These are phyloP conservation scores for Drosophila subquinaria DNA, from an alignment of 2,888 invertebrate species.

Conservation along the genomic window DNA sequence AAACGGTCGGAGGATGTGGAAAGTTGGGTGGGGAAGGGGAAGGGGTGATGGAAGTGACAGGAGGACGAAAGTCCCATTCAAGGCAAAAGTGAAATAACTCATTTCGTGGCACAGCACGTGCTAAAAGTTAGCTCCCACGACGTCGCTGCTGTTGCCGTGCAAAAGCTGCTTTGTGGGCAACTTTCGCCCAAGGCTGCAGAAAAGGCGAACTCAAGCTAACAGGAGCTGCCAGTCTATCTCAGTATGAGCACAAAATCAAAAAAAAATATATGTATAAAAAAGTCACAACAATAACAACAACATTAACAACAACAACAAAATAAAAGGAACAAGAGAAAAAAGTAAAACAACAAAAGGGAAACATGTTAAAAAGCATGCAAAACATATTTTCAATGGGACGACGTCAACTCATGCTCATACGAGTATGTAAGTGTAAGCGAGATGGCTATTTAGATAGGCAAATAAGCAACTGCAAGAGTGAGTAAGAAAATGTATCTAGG, in stretches of 20 bases:
- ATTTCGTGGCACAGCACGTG: slow-evolving; percentile 73
- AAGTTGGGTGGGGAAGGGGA: background rate
- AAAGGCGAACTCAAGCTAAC: slow-evolving; percentile 51
- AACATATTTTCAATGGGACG: slow-evolving; percentile 53
- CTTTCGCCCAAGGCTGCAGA: slow-evolving; percentile 57
- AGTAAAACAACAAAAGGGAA: slow-evolving; percentile 37
- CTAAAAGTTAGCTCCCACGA: slow-evolving; percentile 48
- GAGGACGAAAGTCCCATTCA: slow-evolving; percentile 34
- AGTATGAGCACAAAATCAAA: slow-evolving; percentile 26
- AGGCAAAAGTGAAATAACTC: slow-evolving; percentile 62
- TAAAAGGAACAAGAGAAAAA: slow-evolving; percentile 10
- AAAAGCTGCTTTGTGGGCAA: slow-evolving; percentile 64
- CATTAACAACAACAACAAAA: slow-evolving; percentile 4
- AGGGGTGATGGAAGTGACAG: background rate
- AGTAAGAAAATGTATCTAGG: background rate
- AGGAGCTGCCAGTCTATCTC: slow-evolving; percentile 43
- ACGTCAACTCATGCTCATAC: slow-evolving; percentile 24
- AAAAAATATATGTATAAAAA: background rate
- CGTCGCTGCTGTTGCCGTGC: slow-evolving; percentile 25
- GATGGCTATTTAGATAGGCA: slow-evolving; percentile 24
- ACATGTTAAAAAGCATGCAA: slow-evolving; percentile 58
- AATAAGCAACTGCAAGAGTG: slow-evolving; percentile 7
- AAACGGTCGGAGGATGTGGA: slow-evolving; percentile 15
- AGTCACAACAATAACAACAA: background rate
- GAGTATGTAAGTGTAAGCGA: slow-evolving; percentile 7